Evolutionary conservation across 2,113 vertebrate genomes (phyloP), one percentile per base, ranked within the genome.

Genomic region (Pterocles burchelli): DNA sequence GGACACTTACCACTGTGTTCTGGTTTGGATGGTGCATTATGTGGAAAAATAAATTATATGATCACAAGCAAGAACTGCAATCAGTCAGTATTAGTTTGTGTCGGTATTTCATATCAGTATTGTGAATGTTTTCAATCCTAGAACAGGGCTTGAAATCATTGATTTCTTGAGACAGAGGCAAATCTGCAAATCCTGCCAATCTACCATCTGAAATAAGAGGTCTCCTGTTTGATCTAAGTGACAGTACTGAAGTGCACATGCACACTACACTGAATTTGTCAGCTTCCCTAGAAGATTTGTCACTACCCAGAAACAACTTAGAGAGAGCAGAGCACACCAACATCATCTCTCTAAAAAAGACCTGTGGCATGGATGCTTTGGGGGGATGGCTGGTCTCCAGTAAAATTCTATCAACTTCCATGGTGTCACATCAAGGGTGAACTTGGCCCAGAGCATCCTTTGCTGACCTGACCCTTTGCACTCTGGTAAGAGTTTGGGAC

Each of bases 1-100:
- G 96, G 96, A 92, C 98, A 98, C 98, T 98, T 98, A 98, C 98
- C 98, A 98, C 95, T 95, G 97, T 96, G 91, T 88, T 96, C 95
- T 94, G 94, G 54, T 94, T 96, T 95, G 95, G 91, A 81, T 92
- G 93, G 94, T 96, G 96, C 96, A 88, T 89, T 91, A 82, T 71
- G 91, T 92, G 89, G 65, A 90, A 93, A 97, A 95, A 92, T 67
- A 95, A 93, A 89, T 94, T 88, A 90, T 24, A 89, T 82, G 85
- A 95, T 84, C 88, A 91, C 88, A 94, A 94, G 48, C 67, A 95
- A 93, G 77, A 88, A 61, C 81, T 95, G 90, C 76, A 92, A 87
- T 88, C 89, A 61, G 38, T 85, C 22, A 33, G 26, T 66, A 91
- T 80, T 94, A 96, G 66, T 86, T 81, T 89, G 81, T 62, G 81